phyloP scores from a whole-genome alignment of 2,888 invertebrate genomes.

The Luffia ferchaultella region DNA sequence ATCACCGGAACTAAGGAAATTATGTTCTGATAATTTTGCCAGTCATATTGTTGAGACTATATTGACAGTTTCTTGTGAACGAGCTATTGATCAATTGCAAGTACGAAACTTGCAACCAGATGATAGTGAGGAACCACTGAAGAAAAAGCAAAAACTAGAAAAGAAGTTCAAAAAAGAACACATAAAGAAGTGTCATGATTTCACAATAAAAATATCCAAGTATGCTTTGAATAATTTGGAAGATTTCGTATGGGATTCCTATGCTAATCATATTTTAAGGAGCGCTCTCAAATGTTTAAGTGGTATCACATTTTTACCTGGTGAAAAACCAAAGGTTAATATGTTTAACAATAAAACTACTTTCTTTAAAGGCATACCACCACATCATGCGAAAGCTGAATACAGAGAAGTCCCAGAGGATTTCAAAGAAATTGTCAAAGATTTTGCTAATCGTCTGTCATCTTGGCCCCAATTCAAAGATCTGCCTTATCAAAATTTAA shows the following conservation, averaged over 20 bases:
- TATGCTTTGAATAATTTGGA: slow-evolving; percentile 86
- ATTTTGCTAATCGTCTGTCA: slow-evolving; percentile 70
- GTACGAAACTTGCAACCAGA: slow-evolving; percentile 14
- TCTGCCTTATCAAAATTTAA: slow-evolving; percentile 72
- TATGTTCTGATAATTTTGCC: slow-evolving; percentile 79
- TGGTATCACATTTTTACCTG: slow-evolving; percentile 67
- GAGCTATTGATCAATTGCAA: slow-evolving; percentile 51
- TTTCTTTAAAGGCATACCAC: slow-evolving; percentile 36
- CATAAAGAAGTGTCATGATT: slow-evolving; percentile 65
- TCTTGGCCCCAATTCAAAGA: slow-evolving; percentile 83
- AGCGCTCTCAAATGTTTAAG: slow-evolving; percentile 75
- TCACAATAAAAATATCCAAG: slow-evolving; percentile 75
- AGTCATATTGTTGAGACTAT: slow-evolving; percentile 82
- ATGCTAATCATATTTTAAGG: slow-evolving; percentile 80
- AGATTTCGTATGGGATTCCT: slow-evolving; percentile 81
- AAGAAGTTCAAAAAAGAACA: slow-evolving; percentile 36
- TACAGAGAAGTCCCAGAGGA: slow-evolving; percentile 64
- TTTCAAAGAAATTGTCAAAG: slow-evolving; percentile 68
- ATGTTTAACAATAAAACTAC: slow-evolving; percentile 32
- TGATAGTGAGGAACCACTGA: slow-evolving; percentile 25
- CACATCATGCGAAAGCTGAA: slow-evolving; percentile 39
- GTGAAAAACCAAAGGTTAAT: slow-evolving; percentile 48
- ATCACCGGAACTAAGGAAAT: slow-evolving; percentile 70
- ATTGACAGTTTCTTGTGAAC: slow-evolving; percentile 46
- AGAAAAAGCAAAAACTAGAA: slow-evolving; percentile 30